These are phyloP conservation scores for Helobdella robusta DNA, from an alignment of 2,888 invertebrate genomes.

Conservation along the genomic window DNA sequence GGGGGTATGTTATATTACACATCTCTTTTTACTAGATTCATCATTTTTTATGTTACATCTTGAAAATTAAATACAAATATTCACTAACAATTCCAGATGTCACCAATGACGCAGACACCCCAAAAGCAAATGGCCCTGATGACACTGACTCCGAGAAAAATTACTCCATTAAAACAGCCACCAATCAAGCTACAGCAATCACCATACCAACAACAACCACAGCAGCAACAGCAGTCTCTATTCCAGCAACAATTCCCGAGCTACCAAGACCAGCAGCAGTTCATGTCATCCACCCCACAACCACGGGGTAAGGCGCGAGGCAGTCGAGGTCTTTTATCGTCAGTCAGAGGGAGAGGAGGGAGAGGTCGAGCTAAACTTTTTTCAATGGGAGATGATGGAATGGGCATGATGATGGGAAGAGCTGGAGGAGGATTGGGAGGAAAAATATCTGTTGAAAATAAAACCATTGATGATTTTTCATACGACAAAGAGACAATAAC, in stretches of 20 bases:
- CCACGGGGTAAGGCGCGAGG: neutral
- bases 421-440: neutral
- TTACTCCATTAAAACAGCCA: neutral
- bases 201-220: neutral
- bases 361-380: conserved; percentile 14
- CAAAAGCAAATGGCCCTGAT: neutral
- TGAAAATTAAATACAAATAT: neutral
- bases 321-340: neutral
- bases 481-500: conserved; percentile 29
- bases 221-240: neutral
- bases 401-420: neutral
- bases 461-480: conserved; percentile 24
- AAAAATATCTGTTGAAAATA: conserved; percentile 10
- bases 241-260: neutral
- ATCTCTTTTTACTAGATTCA: no score
- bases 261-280: neutral
- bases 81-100: neutral
- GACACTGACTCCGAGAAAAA: neutral
- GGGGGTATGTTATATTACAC: no score
- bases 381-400: no score
- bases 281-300: neutral
- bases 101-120: neutral
- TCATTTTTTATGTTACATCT: no score
- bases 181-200: neutral
- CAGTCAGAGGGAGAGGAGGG: neutral